These are phyloP conservation scores for Hiodon tergisus DNA, from an alignment of 2,113 vertebrate genomes.

Conservation along the genomic window DNA sequence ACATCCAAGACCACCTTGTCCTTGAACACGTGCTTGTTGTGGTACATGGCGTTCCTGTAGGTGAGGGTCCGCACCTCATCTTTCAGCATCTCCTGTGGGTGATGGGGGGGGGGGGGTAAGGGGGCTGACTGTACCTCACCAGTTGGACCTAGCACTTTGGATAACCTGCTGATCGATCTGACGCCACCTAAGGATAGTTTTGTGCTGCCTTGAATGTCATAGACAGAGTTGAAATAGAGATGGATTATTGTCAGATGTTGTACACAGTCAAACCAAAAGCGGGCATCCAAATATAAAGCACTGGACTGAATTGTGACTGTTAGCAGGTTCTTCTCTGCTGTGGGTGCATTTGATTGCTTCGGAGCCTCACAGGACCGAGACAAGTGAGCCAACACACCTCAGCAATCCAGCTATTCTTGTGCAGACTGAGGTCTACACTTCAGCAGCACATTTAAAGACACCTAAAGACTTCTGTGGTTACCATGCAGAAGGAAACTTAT, in stretches of 20 bases:
- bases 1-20: slow-evolving; percentile 93
- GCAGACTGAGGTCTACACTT: not conserved
- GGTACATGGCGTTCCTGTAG: slow-evolving; percentile 96
- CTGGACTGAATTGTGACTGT: no score
- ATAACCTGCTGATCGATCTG: no score
- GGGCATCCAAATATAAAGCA: no score
- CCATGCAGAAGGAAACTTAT: slow-evolving; percentile 23
- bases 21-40: slow-evolving; percentile 98
- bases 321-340: no score
- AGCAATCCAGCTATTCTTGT: not conserved
- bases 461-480: not conserved
- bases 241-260: no score
- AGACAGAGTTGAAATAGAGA: no score
- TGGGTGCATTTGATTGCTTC: not conserved
- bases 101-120: not conserved
- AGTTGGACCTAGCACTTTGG: not conserved
- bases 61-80: slow-evolving; percentile 94
- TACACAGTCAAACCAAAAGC: no score
- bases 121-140: not conserved
- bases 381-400: not conserved
- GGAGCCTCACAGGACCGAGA: not conserved
- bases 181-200: no score
- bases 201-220: no score
- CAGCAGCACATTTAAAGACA: not conserved
- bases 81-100: slow-evolving; percentile 92